A percentile compares a stretch with the other conserved stretches of the same genome.
Evolutionary conservation across 2,113 vertebrate genomes (phyloP).

Genomic region (Protomyctophum bolini): DNA sequence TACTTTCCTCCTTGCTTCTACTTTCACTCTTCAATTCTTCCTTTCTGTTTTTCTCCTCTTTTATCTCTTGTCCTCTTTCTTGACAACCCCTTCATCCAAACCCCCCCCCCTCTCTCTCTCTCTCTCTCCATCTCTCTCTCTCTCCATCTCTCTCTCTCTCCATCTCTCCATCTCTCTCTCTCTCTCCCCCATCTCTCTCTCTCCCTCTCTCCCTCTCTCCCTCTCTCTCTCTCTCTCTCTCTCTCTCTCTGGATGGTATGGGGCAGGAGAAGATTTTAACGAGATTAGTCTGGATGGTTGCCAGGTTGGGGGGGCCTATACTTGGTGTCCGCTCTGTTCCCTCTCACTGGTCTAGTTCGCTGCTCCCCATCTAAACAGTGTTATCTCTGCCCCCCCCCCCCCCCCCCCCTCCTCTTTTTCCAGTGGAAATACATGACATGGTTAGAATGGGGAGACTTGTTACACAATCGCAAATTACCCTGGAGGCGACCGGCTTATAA

Average conservation of each 20-base stretch:
- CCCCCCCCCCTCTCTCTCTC: conserved; percentile 24
- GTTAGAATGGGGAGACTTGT: conserved; percentile 3
- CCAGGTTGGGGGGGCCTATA: conserved; percentile 60
- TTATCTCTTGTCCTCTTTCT: conserved; percentile 4
- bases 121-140: neutral
- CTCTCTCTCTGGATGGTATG: conserved; percentile 55
- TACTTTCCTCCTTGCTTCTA: conserved; percentile 1
- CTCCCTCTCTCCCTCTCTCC: conserved; percentile 23
- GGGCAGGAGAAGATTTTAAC: conserved; percentile 69
- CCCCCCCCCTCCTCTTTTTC: conserved; percentile 29
- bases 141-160: conserved; percentile 22
- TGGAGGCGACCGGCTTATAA: conserved; percentile 21
- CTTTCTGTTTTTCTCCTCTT: conserved; percentile 15
- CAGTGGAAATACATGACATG: conserved; percentile 32
- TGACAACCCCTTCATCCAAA: no score
- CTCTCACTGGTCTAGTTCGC: conserved; percentile 61
- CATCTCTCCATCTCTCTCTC: neutral
- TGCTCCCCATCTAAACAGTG: conserved; percentile 62
- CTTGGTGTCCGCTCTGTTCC: conserved; percentile 56
- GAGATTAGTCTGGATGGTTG: conserved; percentile 69
- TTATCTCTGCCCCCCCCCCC: conserved; percentile 48
- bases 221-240: conserved; percentile 17
- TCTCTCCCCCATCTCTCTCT: conserved; percentile 1
- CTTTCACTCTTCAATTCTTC: conserved; percentile 22
- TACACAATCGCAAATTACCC: conserved; percentile 46